Evolutionary conservation across 2,797 vertebrate species (phyloP).

Genomic region (Acanthurus lineatus): DNA sequence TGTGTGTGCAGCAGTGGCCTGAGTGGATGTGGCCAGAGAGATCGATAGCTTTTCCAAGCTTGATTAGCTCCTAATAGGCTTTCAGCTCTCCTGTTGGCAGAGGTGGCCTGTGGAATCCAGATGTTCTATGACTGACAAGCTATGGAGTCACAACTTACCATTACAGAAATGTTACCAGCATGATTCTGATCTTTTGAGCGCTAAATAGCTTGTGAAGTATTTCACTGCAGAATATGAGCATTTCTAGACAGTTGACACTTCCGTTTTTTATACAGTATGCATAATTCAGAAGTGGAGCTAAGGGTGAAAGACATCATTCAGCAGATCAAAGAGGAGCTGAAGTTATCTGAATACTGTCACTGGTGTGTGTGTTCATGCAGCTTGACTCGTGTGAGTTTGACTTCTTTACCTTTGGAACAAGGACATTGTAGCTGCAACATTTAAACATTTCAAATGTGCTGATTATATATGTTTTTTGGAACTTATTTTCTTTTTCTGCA

Average conservation of each 20-base stretch:
- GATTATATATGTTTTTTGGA: background rate
- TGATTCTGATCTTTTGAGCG: background rate
- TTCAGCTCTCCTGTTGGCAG: constrained; percentile 56
- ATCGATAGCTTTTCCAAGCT: constrained; percentile 73
- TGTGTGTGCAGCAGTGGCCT: constrained; percentile 19
- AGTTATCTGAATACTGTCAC: constrained; percentile 29
- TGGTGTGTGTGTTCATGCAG: constrained; percentile 11
- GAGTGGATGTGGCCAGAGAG: constrained; percentile 15
- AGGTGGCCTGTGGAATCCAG: constrained; percentile 65
- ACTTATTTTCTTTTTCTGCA: background rate
- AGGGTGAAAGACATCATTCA: constrained; percentile 64
- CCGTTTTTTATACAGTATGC: constrained; percentile 41
- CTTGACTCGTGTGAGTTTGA: background rate
- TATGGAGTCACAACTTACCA: background rate
- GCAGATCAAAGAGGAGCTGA: constrained; percentile 56
- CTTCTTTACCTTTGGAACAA: constrained; percentile 26
- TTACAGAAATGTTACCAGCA: constrained; percentile 6
- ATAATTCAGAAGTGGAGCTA: constrained; percentile 53
- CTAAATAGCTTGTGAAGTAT: constrained; percentile 18
- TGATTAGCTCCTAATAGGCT: constrained; percentile 80
- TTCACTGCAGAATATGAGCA: constrained; percentile 32
- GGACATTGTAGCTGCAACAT: background rate
- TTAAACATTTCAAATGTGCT: constrained; percentile 7
- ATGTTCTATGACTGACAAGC: constrained; percentile 34
- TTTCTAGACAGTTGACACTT: constrained; percentile 34